Evolutionary conservation across 1,140 invertebrate genomes (phyloP), one percentile per base, ranked within the genome.

Genomic region (Schlechtendalia chinensis): DNA sequence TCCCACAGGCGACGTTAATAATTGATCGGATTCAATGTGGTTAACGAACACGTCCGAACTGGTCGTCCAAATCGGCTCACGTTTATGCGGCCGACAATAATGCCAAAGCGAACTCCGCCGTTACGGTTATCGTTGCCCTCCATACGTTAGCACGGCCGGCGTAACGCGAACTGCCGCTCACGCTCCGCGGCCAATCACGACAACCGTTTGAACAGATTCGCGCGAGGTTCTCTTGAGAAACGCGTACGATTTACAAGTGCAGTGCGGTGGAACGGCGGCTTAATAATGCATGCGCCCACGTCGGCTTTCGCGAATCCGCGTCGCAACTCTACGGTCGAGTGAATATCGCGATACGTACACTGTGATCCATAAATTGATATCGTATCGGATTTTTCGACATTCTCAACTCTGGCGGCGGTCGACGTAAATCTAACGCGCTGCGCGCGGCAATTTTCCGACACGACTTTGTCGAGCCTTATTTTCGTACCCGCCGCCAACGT

Each of bases 41-140:
- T 72, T 54, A 53, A 53, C 19, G 47, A 72, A 53, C 69, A 54
- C 39, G 65, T 45, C n/a, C 17, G 47, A 72, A 53, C 69, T 29
- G 39, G 65, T 22, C n/a, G 19, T 14, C 0, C 65, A 22, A n/a
- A 69, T 47, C 19, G 1, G 22, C 22, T 72, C 24, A 29, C 47
- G 32, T 39, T 39, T 39, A 39, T 0, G 5, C 8, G 22, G 11
- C 22, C 24, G 24, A 27, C 12, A 27, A 59, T 59, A 12, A 59
- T 27, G 11, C 10, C 24, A 59, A 27, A 27, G 24, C 12, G n/a
- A 24, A 58, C 56, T 5, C 22, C n/a, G n/a, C 16, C 53, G 32
- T 39, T 39, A 8, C 32, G 32, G 32, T 39, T 8, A 39, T 39
- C 32, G 32, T 39, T 39, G 32, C 32, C 8, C 8, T 39, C 32